Base-by-base conservation (phyloP, 1,140 invertebrate species). In the Idris sp. region DNA sequence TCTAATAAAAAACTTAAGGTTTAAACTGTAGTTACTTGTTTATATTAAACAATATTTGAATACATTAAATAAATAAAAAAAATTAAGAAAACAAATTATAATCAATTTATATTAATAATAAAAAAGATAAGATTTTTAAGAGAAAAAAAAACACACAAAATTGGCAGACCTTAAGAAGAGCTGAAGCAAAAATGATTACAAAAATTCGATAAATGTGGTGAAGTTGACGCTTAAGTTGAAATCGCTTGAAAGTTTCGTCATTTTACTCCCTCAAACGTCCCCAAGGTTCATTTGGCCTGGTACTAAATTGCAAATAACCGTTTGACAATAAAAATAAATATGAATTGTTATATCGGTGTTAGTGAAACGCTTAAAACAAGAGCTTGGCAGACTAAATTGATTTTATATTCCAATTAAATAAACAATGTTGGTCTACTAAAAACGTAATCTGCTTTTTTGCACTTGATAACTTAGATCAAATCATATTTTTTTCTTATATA, bases 271-370 rank as follows among this genome's bases (percentile, higher is more conserved):
- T n/a, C 2, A 28, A 53, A 53, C 14, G 35, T 28, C 1, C 28
- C 9, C 16, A 2, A 1, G 19, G 8, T 56, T 56, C 38, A 16
- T 31, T 31, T 22, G 13, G 3, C 8, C 1, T 10, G 3, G 8
- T 16, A 3, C 10, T 31, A 25, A 56, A 33, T 14, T 53, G 18
- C 26, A 26, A 36, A 36, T 18, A 26, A 7, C 9, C 35, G 25
- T 22, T 28, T 18, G 30, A 22, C 9, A n/a, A 35, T 16, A 31
- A 49, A 54, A 56, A 56, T 43, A 56, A 31, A 43, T 43, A 43
- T 43, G 30, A 56, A 44, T 16, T 26, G 9, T 58, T 44, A 35
- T 44, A 44, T 36, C 28, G 30, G 16, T 16, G 6, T 2, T 0
- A 1, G 18, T n/a, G 7, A 13, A 40, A n/a, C n/a, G n/a, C n/a